Conservation (phyloP, 1,140 invertebrate genomes). For the Solenopsis invicta region DNA sequence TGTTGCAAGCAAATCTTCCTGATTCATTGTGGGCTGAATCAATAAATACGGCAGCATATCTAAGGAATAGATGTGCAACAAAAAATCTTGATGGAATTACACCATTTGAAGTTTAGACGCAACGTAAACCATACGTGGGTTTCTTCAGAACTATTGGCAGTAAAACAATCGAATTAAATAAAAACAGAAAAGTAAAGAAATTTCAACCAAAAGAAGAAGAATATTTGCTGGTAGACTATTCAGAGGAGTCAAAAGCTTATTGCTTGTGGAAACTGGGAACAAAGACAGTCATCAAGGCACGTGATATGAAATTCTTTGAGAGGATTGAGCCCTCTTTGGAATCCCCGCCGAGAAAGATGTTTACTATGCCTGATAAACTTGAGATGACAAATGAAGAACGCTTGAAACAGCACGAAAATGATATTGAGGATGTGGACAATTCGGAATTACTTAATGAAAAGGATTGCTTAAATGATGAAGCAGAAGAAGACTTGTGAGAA, state of each 20-base stretch:
- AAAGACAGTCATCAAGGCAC: not conserved
- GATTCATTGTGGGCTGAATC: slow-evolving; percentile 52
- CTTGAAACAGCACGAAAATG: not conserved
- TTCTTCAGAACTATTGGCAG: slow-evolving; percentile 76
- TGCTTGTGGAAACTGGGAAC: not conserved
- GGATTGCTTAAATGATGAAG: not conserved
- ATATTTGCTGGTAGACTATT: not conserved
- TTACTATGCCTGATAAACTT: not conserved
- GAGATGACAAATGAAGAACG: not conserved
- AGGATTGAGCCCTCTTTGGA: not conserved
- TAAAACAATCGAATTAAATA: slow-evolving; percentile 63
- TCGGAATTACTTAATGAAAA: not conserved
- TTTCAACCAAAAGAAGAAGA: slow-evolving; percentile 54
- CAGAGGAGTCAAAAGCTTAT: not conserved
- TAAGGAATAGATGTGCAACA: slow-evolving; percentile 34
- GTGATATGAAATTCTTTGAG: not conserved
- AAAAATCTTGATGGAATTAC: slow-evolving; percentile 66
- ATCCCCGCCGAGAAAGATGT: no score
- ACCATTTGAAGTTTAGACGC: slow-evolving; percentile 56
- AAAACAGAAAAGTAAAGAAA: slow-evolving; percentile 69
- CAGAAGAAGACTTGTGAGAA: not conserved
- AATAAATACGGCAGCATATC: slow-evolving; percentile 38
- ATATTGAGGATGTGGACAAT: not conserved
- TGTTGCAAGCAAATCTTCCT: slow-evolving; percentile 10
- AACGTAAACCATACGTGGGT: slow-evolving; percentile 45